A percentile compares a stretch with the other conserved stretches of the same genome.
phyloP scores from a whole-genome alignment of 1,140 invertebrate species.

The Nilaparvata lugens region DNA sequence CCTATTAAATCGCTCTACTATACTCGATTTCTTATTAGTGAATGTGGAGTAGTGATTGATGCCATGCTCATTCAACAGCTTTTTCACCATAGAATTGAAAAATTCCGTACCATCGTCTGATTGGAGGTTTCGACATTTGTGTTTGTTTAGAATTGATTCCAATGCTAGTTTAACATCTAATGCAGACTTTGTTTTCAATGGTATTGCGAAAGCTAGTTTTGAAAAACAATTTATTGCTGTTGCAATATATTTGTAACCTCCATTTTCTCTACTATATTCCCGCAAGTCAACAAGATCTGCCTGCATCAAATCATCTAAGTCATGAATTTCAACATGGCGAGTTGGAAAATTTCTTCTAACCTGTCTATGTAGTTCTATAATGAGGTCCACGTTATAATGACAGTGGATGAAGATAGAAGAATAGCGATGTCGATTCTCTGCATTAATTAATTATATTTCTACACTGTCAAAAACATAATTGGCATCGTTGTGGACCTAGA shows the following conservation, averaged over 20 bases:
- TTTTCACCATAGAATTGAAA: slow-evolving; percentile 31
- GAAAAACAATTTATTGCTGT: slow-evolving; percentile 39
- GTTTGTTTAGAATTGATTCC: slow-evolving; percentile 14
- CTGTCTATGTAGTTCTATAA: slow-evolving; percentile 22
- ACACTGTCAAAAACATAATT: no score
- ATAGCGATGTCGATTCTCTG: no score
- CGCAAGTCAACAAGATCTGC: slow-evolving; percentile 29
- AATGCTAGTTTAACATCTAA: slow-evolving; percentile 28
- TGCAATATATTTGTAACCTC: slow-evolving; percentile 36
- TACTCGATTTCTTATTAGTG: slow-evolving; percentile 36
- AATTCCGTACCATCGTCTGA: slow-evolving; percentile 38
- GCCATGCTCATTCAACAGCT: slow-evolving; percentile 30
- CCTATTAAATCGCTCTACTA: slow-evolving; percentile 39
- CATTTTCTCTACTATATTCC: slow-evolving; percentile 31
- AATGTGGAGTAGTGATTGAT: slow-evolving; percentile 39
- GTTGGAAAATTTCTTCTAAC: slow-evolving; percentile 19
- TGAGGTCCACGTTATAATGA: no score
- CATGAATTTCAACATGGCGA: slow-evolving; percentile 15
- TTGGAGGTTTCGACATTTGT: slow-evolving; percentile 33
- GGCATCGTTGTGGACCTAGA: no score
- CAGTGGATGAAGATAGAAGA: no score
- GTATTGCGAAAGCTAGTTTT: slow-evolving; percentile 37
- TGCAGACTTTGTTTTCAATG: slow-evolving; percentile 38
- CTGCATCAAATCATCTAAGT: slow-evolving; percentile 19
- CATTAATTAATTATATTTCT: no score